Evolutionary conservation across 2,113 vertebrate species (phyloP).

Genomic region (Hippolais icterina): DNA sequence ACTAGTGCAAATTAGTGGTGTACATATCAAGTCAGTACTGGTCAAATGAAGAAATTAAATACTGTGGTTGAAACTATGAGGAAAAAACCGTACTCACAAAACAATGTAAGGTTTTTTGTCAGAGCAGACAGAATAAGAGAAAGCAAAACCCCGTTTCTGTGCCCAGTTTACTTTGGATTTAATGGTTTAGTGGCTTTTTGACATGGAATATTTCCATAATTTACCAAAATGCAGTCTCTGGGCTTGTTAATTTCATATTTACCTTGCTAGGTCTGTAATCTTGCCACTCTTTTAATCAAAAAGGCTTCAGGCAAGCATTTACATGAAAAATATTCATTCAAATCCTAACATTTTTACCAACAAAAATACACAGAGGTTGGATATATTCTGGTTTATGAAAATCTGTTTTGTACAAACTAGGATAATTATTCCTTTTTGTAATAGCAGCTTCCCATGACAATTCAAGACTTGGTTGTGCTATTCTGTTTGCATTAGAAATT

Average conservation of each 20-base stretch:
- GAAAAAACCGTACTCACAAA: slow-evolving; percentile 6
- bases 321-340: slow-evolving; percentile 4
- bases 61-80: slow-evolving; percentile 38
- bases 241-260: slow-evolving; percentile 64
- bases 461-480: slow-evolving; percentile 1
- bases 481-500: slow-evolving; percentile 47
- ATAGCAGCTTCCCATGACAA: slow-evolving; percentile 25
- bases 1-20: background rate
- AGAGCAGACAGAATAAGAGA: slow-evolving; percentile 56
- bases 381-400: background rate
- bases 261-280: slow-evolving; percentile 31
- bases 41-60: slow-evolving; percentile 28
- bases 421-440: slow-evolving; percentile 38
- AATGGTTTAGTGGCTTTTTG: slow-evolving; percentile 66
- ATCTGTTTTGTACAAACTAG: background rate
- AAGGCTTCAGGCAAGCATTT: slow-evolving; percentile 8
- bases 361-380: background rate
- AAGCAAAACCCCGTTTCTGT: slow-evolving; percentile 68
- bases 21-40: background rate
- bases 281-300: slow-evolving; percentile 17
- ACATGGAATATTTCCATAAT: slow-evolving; percentile 63
- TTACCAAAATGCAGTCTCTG: slow-evolving; percentile 69
- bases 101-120: slow-evolving; percentile 41
- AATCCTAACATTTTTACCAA: background rate
- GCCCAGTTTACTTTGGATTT: background rate